Evolutionary conservation across 2,113 vertebrate genomes (phyloP).

Genomic region (Nerophis ophidion): DNA sequence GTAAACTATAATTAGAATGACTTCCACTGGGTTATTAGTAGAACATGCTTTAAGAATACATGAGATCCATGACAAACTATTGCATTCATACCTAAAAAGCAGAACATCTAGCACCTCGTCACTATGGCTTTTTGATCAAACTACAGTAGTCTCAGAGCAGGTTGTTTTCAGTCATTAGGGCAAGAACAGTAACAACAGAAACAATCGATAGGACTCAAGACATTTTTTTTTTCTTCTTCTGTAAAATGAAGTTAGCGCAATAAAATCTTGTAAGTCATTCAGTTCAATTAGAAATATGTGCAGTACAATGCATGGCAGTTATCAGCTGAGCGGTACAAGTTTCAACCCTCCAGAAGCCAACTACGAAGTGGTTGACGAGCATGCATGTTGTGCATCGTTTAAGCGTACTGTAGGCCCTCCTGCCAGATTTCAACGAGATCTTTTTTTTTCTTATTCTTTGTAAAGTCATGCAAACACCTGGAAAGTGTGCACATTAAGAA

Average conservation of each 20-base stretch:
- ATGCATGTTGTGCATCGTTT: constrained; percentile 91
- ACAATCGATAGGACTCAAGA: constrained; percentile 55
- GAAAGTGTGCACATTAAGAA: constrained; percentile 57
- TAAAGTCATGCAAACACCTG: constrained; percentile 76
- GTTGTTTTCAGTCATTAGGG: constrained; percentile 71
- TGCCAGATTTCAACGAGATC: constrained; percentile 60
- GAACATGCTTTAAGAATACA: constrained; percentile 75
- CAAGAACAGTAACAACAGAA: constrained; percentile 70
- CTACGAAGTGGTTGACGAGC: constrained; percentile 83
- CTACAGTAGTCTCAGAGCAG: constrained; percentile 76
- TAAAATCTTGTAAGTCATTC: constrained; percentile 80
- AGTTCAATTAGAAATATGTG: constrained; percentile 80
- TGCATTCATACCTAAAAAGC: constrained; percentile 78
- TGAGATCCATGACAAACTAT: constrained; percentile 74
- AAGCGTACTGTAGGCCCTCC: constrained; percentile 73
- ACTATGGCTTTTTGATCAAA: constrained; percentile 78
- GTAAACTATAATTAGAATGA: constrained; percentile 59
- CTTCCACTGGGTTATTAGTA: constrained; percentile 68
- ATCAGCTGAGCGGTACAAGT: constrained; percentile 92
- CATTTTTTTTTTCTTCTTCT: constrained; percentile 35
- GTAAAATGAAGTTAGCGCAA: constrained; percentile 71
- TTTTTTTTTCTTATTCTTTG: constrained; percentile 35
- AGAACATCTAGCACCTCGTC: constrained; percentile 79
- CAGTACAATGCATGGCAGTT: constrained; percentile 97
- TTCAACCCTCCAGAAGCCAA: constrained; percentile 81